Evolutionary conservation across 2,888 invertebrate genomes (phyloP).

Genomic region (Eumerus sabulonum): DNA sequence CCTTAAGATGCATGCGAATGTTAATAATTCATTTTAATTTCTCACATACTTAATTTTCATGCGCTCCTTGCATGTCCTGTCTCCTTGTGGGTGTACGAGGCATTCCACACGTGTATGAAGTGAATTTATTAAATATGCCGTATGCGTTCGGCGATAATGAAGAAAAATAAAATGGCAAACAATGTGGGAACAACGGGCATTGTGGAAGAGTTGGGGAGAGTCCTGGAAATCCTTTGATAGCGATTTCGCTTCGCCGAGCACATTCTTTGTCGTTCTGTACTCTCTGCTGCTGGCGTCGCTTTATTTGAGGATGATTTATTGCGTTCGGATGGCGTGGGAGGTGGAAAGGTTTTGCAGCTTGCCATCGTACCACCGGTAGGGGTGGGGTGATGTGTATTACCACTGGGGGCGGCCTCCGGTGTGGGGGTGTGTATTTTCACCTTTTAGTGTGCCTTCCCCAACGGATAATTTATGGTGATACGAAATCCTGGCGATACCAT

Average conservation of each 20-base stretch:
- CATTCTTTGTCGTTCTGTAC: neutral
- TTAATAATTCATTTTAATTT: conserved; percentile 68
- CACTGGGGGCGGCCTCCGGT: neutral
- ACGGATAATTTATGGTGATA: conserved; percentile 66
- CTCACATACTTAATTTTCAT: conserved; percentile 62
- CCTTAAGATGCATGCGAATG: conserved; percentile 63
- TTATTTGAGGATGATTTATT: conserved; percentile 65
- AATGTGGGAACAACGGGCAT: conserved; percentile 25
- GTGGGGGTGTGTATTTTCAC: conserved; percentile 41
- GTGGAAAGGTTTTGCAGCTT: conserved; percentile 37
- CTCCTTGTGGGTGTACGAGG: too few relatives aligned
- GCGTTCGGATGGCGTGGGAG: conserved; percentile 63
- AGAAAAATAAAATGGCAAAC: conserved; percentile 58
- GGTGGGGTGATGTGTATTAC: conserved; percentile 46
- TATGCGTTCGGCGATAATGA: conserved; percentile 62
- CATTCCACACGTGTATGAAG: too few relatives aligned
- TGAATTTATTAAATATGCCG: conserved; percentile 62
- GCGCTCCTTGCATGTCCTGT: too few relatives aligned
- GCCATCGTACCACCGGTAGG: conserved; percentile 34
- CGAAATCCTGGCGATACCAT: conserved; percentile 65
- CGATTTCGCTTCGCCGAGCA: conserved; percentile 52
- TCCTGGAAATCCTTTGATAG: conserved; percentile 60
- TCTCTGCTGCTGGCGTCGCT: conserved; percentile 18
- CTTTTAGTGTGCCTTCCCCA: conserved; percentile 62
- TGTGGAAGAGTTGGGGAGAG: neutral